phyloP scores from a whole-genome alignment of 2,888 invertebrate species.

The Stegana nigrithorax region DNA sequence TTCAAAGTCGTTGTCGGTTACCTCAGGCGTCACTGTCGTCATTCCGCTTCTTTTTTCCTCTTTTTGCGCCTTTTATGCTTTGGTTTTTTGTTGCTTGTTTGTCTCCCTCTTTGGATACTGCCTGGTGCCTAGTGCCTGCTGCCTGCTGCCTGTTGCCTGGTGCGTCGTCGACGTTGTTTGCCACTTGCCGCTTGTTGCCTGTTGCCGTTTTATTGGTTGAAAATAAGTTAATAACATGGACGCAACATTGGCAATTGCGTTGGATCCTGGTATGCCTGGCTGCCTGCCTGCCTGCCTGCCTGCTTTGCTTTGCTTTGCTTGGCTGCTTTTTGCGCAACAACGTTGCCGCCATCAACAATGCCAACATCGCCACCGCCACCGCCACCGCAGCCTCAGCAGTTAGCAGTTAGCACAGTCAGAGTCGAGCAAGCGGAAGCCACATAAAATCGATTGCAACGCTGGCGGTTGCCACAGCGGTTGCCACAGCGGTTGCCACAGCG shows the following conservation, averaged over 20 bases:
- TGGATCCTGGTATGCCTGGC: too few relatives aligned
- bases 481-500: slow-evolving; percentile 1
- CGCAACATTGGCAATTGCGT: slow-evolving; percentile 31
- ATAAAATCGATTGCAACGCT: slow-evolving; percentile 39
- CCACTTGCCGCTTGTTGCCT: slow-evolving; percentile 47
- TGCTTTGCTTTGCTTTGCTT: not conserved
- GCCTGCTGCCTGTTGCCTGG: too few relatives aligned
- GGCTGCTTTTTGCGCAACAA: slow-evolving; percentile 1
- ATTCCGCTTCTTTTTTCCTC: not conserved
- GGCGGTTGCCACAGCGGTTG: slow-evolving; percentile 1
- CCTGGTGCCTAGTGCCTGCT: too few relatives aligned
- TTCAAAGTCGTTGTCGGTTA: not conserved
- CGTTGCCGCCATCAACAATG: slow-evolving; percentile 41
- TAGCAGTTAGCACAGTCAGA: too few relatives aligned
- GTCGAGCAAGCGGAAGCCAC: slow-evolving; percentile 46
- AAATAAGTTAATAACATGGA: slow-evolving; percentile 66
- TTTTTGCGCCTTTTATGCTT: slow-evolving; percentile 30
- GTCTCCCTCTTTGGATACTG: too few relatives aligned
- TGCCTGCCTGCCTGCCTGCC: not conserved
- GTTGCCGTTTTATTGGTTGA: slow-evolving; percentile 64
- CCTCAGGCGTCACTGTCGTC: slow-evolving; percentile 26
- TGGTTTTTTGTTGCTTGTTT: slow-evolving; percentile 9
- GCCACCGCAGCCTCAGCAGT: too few relatives aligned
- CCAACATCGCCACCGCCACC: slow-evolving; percentile 50
- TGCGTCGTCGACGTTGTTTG: slow-evolving; percentile 23